phyloP scores from a whole-genome alignment of 2,797 vertebrate genomes.

The Spheniscus humboldti region DNA sequence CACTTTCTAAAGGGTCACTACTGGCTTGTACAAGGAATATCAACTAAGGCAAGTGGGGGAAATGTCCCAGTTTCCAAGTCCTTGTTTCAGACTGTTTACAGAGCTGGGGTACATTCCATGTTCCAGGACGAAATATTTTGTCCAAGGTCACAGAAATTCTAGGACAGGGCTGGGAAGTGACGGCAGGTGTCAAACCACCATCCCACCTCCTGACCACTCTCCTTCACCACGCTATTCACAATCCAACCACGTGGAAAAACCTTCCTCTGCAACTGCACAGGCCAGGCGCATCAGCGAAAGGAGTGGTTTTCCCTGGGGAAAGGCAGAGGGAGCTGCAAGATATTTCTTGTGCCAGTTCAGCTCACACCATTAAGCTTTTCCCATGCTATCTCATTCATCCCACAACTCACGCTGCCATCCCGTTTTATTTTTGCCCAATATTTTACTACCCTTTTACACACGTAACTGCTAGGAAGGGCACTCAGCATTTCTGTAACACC shows the following conservation, averaged over 20 bases:
- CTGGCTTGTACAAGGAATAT: not conserved
- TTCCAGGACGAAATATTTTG: not conserved
- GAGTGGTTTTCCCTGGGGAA: not conserved
- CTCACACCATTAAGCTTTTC: not conserved
- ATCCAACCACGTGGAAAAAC: not conserved
- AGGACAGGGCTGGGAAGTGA: not conserved
- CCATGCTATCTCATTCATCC: accelerated
- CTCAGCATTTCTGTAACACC: not conserved
- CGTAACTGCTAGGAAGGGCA: not conserved
- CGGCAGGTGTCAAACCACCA: not conserved
- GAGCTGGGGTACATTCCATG: not conserved
- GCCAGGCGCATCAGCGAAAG: not conserved
- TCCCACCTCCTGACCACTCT: not conserved
- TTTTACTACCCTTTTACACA: not conserved
- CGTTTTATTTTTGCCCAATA: not conserved
- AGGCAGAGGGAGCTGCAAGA: not conserved
- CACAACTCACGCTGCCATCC: not conserved
- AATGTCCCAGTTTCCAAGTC: not conserved
- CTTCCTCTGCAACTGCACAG: not conserved
- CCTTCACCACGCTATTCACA: not conserved
- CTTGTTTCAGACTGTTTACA: not conserved
- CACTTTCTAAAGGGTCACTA: not conserved
- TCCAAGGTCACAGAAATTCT: not conserved
- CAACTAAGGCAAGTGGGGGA: not conserved
- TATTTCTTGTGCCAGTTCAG: not conserved